phyloP scores from a whole-genome alignment of 1,140 invertebrate species.

The Caenorhabditis brenneri region DNA sequence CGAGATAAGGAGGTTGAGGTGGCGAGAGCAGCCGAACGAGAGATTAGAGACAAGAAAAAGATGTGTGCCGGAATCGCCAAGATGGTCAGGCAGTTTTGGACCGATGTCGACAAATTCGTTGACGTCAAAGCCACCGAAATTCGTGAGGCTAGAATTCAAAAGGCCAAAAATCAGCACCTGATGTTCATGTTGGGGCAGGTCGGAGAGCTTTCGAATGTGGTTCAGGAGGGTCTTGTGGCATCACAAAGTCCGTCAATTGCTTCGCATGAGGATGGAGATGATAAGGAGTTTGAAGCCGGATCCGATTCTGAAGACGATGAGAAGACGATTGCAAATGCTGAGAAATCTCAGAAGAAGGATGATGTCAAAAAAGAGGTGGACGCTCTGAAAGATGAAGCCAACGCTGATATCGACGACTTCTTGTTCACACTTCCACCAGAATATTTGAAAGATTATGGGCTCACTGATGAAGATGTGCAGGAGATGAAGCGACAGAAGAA shows the following conservation, averaged over 20 bases:
- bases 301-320: slow-evolving; percentile 86
- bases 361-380: slow-evolving; percentile 28
- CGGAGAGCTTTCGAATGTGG: slow-evolving; percentile 85
- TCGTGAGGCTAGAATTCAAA: slow-evolving; percentile 75
- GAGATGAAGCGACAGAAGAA: neutral
- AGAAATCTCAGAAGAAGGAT: slow-evolving; percentile 76
- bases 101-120: slow-evolving; percentile 67
- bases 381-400: neutral
- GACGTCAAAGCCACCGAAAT: slow-evolving; percentile 64
- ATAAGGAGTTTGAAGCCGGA: slow-evolving; percentile 74
- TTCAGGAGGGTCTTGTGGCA: slow-evolving; percentile 68
- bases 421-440: neutral
- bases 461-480: neutral
- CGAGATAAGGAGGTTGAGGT: slow-evolving; percentile 13
- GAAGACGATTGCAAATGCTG: slow-evolving; percentile 85
- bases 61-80: slow-evolving; percentile 89
- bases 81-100: slow-evolving; percentile 92
- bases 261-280: too few species aligned
- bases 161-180: slow-evolving; percentile 92
- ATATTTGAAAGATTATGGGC: neutral
- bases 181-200: slow-evolving; percentile 98
- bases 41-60: slow-evolving; percentile 69
- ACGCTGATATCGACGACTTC: neutral
- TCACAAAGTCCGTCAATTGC: slow-evolving; percentile 57
- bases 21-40: slow-evolving; percentile 35